phyloP scores from a whole-genome alignment of 2,797 vertebrate genomes.

The Balearica regulorum region DNA sequence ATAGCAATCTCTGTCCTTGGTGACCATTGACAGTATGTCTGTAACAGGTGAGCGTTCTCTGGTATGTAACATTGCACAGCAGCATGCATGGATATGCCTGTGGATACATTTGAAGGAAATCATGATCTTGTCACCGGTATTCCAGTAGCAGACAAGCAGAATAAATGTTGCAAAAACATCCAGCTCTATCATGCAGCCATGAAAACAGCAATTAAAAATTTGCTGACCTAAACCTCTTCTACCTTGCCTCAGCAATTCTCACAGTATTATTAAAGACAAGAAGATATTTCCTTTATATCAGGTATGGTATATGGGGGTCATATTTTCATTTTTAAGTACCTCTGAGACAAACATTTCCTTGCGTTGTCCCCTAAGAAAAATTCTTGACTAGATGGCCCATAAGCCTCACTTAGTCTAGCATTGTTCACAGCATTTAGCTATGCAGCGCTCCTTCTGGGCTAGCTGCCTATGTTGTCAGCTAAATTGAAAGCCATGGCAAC shows the following conservation, averaged over 20 bases:
- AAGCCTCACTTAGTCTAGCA: background rate
- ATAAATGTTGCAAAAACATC: background rate
- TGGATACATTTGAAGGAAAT: background rate
- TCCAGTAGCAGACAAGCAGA: background rate
- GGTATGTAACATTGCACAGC: background rate
- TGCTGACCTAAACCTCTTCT: background rate
- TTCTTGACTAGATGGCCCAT: background rate
- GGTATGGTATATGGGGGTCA: background rate
- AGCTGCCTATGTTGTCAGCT: background rate
- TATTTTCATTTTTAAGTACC: background rate
- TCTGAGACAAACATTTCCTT: background rate
- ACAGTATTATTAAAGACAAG: background rate
- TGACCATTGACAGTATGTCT: background rate
- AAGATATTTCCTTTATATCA: background rate
- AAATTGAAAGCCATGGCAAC: background rate
- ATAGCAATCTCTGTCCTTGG: accelerated
- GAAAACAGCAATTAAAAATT: background rate
- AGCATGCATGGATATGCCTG: background rate
- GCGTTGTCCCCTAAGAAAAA: background rate
- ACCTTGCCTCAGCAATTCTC: background rate
- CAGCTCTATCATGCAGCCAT: background rate
- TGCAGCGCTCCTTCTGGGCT: background rate
- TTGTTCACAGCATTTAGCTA: background rate
- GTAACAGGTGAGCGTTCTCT: background rate
- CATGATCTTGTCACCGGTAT: background rate